phyloP scores from a whole-genome alignment of 2,113 vertebrate genomes.

The Numida meleagris region DNA sequence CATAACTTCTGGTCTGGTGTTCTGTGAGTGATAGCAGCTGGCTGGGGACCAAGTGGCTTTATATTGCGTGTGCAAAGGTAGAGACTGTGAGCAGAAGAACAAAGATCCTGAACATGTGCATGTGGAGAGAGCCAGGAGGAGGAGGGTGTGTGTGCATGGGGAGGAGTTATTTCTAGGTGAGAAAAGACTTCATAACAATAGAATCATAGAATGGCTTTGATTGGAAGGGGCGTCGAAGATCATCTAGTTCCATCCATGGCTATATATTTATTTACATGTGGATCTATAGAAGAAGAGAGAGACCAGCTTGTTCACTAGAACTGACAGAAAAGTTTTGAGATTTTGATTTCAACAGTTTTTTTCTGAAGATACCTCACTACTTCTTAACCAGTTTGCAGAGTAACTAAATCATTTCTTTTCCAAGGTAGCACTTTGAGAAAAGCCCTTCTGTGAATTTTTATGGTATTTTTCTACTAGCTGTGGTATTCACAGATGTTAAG shows the following conservation, averaged over 20 bases:
- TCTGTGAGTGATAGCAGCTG: background rate
- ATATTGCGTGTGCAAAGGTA: background rate
- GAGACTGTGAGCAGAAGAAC: background rate
- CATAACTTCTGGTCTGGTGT: background rate
- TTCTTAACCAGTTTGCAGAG: background rate
- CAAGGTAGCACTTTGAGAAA: background rate
- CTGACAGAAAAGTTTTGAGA: background rate
- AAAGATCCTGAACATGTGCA: rapidly evolving
- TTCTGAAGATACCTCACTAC: background rate
- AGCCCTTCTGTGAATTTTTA: slow-evolving; percentile 20
- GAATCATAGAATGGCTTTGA: too few species aligned
- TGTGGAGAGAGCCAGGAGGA: background rate
- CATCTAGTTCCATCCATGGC: background rate
- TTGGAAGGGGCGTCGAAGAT: too few species aligned
- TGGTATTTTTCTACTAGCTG: slow-evolving; percentile 21
- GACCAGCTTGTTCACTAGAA: background rate
- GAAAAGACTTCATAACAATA: background rate
- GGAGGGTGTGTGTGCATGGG: background rate
- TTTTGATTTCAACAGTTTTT: background rate
- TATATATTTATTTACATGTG: background rate
- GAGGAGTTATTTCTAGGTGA: background rate
- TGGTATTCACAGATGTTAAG: slow-evolving; percentile 24
- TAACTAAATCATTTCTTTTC: slow-evolving; percentile 7
- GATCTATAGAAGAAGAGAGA: background rate
- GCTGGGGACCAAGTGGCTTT: background rate